Evolutionary conservation across 2,797 vertebrate genomes (phyloP), one percentile per base, ranked within the genome.

Genomic region (Peromyscus melanophrys): DNA sequence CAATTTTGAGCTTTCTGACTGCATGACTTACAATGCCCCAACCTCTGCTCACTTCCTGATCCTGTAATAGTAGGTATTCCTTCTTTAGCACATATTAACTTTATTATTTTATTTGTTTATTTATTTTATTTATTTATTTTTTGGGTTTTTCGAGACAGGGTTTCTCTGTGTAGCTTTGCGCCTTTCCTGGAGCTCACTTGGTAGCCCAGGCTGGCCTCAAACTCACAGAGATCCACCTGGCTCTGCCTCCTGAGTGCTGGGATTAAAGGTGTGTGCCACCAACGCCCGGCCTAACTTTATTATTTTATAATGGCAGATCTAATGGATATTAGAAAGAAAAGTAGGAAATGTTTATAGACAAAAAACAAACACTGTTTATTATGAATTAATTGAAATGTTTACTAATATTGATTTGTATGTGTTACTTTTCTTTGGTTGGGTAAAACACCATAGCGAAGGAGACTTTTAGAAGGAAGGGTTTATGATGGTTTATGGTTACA

Each of bases 61-160:
- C 80, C 49, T 3, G 3, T 25, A 40, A 0, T 12, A 34, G 0
- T 12, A 34, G 0, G 2, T 2, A 40, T 43, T 93, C 34, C 12
- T 96, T 87, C 25, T 80, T 80, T 31, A 73, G 11, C 4, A 63
- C 61, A 17, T 46, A 8, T 46, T 8, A 84, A 12, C 31, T n/a
- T n/a, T 55, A 3, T 37, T 4, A 14, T 29, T 59, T 37, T 61
- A 55, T n/a, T n/a, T n/a, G n/a, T n/a, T n/a, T n/a, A n/a, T n/a
- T n/a, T n/a, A n/a, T n/a, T n/a, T n/a, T n/a, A n/a, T n/a, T n/a
- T n/a, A n/a, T n/a, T n/a, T n/a, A n/a, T n/a, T n/a, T n/a, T n/a
- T n/a, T n/a, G n/a, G n/a, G n/a, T n/a, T n/a, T n/a, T n/a, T n/a
- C n/a, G n/a, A n/a, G n/a, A n/a, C n/a, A n/a, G n/a, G n/a, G n/a